These are phyloP conservation scores for Nemotelus nigrinus DNA, from an alignment of 2,888 invertebrate genomes.

Conservation along the genomic window DNA sequence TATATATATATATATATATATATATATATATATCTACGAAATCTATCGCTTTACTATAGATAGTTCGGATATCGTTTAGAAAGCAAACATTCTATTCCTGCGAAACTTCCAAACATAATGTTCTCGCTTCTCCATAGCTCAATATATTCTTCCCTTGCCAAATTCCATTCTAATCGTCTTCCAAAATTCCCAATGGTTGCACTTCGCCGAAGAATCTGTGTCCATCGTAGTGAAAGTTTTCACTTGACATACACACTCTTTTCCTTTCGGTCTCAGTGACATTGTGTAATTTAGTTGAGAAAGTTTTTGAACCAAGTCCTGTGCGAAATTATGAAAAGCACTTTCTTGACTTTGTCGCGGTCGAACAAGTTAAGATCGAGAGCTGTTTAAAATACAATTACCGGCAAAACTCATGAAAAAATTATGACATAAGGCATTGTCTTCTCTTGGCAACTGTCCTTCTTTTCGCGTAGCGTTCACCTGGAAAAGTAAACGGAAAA, in stretches of 20 bases:
- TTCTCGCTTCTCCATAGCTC: no score
- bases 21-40: no score
- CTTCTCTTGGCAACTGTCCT: slow-evolving; percentile 17
- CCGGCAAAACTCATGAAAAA: slow-evolving; percentile 21
- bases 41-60: no score
- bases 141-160: no score
- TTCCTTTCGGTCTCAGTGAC: background rate
- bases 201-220: background rate
- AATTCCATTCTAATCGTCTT: no score
- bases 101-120: no score
- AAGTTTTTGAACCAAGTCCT: slow-evolving; percentile 9
- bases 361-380: slow-evolving; percentile 4
- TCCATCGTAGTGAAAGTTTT: background rate
- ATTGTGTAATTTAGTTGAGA: slow-evolving; percentile 24
- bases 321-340: slow-evolving; percentile 4
- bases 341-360: slow-evolving; percentile 1
- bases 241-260: background rate
- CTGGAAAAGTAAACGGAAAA: slow-evolving; percentile 35
- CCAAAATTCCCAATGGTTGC: background rate
- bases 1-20: no score
- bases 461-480: background rate
- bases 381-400: slow-evolving; percentile 31
- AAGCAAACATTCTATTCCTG: no score
- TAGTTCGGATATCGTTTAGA: no score
- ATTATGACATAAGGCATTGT: slow-evolving; percentile 29